A percentile compares a stretch with the other conserved stretches of the same genome.
Conservation (phyloP, 2,888 invertebrate species). For the Drosophila anomelani region DNA sequence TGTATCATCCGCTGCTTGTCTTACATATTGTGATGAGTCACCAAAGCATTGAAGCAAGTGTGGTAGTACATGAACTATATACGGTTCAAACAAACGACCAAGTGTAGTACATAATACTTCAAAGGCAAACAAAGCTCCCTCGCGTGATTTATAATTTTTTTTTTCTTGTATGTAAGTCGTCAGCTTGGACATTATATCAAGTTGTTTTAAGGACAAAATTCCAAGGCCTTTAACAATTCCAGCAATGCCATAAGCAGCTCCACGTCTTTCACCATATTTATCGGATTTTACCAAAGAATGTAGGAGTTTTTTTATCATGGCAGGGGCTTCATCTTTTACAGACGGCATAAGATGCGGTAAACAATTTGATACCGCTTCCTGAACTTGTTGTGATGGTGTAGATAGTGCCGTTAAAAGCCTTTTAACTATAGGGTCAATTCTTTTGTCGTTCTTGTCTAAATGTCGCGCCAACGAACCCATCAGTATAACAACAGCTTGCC, state of each 20-base stretch:
- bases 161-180: constrained; percentile 98
- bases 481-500: constrained; percentile 97
- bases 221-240: constrained; percentile 98
- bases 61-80: constrained; percentile 98
- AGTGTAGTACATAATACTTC: constrained; percentile 96
- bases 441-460: constrained; percentile 94
- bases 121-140: constrained; percentile 98
- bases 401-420: constrained; percentile 95
- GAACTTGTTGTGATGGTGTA: constrained; percentile 99
- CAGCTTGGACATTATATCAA: constrained; percentile 97
- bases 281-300: constrained; percentile 95
- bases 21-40: constrained; percentile 96
- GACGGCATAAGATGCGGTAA: constrained; percentile 96
- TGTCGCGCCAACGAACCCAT: constrained; percentile 99
- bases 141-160: constrained; percentile 96
- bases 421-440: constrained; percentile 97
- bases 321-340: constrained; percentile 95
- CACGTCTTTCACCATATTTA: constrained; percentile 93
- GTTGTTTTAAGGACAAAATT: constrained; percentile 96
- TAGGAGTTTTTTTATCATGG: constrained; percentile 94
- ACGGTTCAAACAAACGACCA: constrained; percentile 98
- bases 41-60: constrained; percentile 98
- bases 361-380: constrained; percentile 98
- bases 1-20: constrained; percentile 98
- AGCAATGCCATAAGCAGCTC: constrained; percentile 98